Conservation (phyloP, 2,888 invertebrate genomes). For the Acanthosoma haemorrhoidale region DNA sequence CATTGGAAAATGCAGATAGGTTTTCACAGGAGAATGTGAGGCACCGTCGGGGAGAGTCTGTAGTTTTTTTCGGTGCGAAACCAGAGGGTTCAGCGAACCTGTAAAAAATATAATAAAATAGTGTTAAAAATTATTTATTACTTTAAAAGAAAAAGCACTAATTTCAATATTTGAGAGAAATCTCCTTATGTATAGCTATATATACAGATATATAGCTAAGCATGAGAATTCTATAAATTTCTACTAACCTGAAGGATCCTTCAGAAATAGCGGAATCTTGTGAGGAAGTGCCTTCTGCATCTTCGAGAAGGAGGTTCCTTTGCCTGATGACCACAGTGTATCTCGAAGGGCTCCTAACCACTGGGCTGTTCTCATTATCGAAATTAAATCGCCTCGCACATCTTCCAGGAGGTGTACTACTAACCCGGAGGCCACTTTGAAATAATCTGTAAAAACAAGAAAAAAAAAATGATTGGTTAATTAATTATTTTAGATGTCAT, state of each 20-base stretch:
- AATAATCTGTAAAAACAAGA: constrained; percentile 38
- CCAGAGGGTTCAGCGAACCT: constrained; percentile 48
- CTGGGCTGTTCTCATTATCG: constrained; percentile 16
- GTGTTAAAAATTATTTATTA: neutral
- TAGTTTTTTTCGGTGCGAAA: constrained; percentile 45
- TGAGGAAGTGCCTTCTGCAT: constrained; percentile 35
- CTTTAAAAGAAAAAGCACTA: neutral
- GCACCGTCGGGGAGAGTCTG: constrained; percentile 38
- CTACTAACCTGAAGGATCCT: constrained; percentile 7
- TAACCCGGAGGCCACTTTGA: constrained; percentile 37
- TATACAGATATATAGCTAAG: neutral
- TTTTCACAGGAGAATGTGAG: constrained; percentile 36
- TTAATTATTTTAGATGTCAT: too few species aligned
- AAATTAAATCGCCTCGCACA: constrained; percentile 5
- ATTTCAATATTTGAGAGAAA: neutral
- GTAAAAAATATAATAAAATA: too few species aligned
- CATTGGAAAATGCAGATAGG: neutral
- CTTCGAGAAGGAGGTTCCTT: constrained; percentile 42
- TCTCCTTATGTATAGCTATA: neutral
- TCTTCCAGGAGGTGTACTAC: constrained; percentile 34
- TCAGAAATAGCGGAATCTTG: constrained; percentile 19
- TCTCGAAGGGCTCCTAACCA: neutral
- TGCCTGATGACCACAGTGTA: constrained; percentile 19
- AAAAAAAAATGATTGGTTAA: too few species aligned
- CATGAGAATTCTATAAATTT: neutral